These are phyloP conservation scores for Rhombomys opimus DNA, from an alignment of 2,113 vertebrate genomes.

Conservation along the genomic window DNA sequence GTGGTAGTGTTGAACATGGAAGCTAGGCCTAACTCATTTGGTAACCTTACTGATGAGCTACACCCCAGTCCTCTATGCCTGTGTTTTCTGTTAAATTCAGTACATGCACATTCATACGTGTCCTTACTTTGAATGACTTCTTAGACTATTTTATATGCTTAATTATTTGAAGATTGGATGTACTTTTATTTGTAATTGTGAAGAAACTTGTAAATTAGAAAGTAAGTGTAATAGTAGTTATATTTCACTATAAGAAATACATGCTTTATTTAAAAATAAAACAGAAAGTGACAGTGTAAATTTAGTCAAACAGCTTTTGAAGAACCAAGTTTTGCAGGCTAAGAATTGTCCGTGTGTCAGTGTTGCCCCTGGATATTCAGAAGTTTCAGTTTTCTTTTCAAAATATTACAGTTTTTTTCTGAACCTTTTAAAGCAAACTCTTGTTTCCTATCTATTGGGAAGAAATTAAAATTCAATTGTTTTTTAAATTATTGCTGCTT, in stretches of 20 bases:
- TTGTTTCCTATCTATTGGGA: neutral
- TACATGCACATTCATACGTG: conserved; percentile 7
- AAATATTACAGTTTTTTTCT: neutral
- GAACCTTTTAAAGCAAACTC: neutral
- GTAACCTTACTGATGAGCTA: neutral
- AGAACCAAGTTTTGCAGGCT: neutral
- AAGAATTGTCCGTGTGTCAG: neutral
- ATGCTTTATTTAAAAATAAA: conserved; percentile 3
- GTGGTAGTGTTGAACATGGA: neutral
- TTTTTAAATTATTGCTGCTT: neutral
- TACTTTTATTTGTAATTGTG: neutral
- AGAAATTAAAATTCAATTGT: neutral
- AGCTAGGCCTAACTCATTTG: neutral
- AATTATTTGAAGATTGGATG: neutral
- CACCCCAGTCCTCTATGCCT: too few relatives aligned
- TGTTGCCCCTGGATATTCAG: neutral
- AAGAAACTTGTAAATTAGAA: conserved; percentile 24
- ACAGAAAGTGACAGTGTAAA: neutral
- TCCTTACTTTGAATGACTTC: conserved; percentile 26
- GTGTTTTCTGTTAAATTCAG: neutral
- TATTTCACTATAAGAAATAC: neutral
- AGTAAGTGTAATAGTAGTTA: neutral
- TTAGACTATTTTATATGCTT: neutral
- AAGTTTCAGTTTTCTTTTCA: neutral
- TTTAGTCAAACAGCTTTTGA: neutral